Base-by-base conservation (phyloP, 2,113 vertebrate genomes). In the Misgurnus mizolepis region DNA sequence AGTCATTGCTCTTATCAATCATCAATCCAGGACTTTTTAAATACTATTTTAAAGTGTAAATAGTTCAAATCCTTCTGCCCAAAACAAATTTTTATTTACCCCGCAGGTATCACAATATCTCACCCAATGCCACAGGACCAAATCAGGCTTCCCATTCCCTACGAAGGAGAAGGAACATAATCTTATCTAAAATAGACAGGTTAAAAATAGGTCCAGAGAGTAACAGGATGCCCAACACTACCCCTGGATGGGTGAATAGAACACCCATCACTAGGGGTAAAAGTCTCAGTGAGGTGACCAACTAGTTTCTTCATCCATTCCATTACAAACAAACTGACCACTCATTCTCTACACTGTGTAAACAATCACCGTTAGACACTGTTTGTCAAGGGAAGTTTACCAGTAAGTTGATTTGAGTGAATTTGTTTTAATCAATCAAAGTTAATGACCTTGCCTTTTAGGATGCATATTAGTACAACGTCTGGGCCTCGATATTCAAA, bases 171-270 rank as follows among this genome's bases (percentile, higher is more conserved):
- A 83, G 90, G 89, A 91, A 92, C 89, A 85, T 92, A 92, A 93
- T 92, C 91, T 92, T 87, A 91, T 91, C 92, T 91, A 90, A 92
- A 93, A 92, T 83, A 91, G 91, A 88, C 80, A 77, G 69, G 82
- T 84, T 89, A 92, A 89, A 91, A 92, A 93, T 90, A 85, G 83
- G 77, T 12, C 68, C 62, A 58, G 69, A 80, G 85, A 68, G 80
- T 83, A 83, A 82, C 86, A 82, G 72, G 85, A 86, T 49, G 85
- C 86, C 84, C 84, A 81, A 79, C 85, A 84, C 78, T 83, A 75
- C 80, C 68, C 70, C 49, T 78, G 83, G 71, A 69, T 62, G 67
- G 80, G 83, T 56, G 61, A 80, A 75, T 22, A 60, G 45, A 84
- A 79, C 85, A 66, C 73, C 66, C 83, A 85, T 86, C 81, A 83